Base-by-base conservation (phyloP, 2,113 vertebrate genomes). In the Microtus montanus region DNA sequence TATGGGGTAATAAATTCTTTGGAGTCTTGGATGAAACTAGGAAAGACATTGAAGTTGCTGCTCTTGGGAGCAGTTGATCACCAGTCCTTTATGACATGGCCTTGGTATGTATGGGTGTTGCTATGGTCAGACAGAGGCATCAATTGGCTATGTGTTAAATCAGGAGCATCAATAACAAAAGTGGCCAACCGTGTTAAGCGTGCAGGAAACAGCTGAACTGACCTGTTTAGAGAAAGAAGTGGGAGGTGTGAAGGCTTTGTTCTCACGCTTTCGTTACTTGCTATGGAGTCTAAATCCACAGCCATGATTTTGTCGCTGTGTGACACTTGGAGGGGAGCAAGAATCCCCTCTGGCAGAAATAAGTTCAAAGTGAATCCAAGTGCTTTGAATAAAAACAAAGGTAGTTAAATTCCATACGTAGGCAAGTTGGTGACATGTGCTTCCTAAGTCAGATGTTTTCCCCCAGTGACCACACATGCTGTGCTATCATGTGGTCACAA, bases 311-410 rank as follows among this genome's bases (percentile, higher is more conserved):
- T 38, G 33, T 30, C 73, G 13, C 47, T 79, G 74, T 5, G 38
- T 64, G 63, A 77, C 22, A 7, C 63, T 49, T 70, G 15, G 70
- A 87, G 41, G 7, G 30, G 17, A 52, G 10, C n/a, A 58, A 19
- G 85, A 61, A 88, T 64, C 5, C 0, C 4, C 91, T 93, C 90
- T 80, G 38, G 80, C 3, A 84, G 30, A 94, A 52, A 54, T 41
- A 80, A 73, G 3, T 22, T 87, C 35, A 79, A 74, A 90, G 80
- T 24, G 30, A 66, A 86, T 66, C 30, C 70, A 95, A 88, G 33
- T 52, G 8, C 26, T 24, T 87, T 78, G 8, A 78, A 90, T 90
- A 49, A 79, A 92, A 91, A 89, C 73, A 5, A 78, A 84, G 90
- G 15, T 24, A 75, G 2, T 28, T 15, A 35, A n/a, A 49, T 33